Evolutionary conservation across 64 coral and sea anemone species (phyloP).

Genomic region (Porites australiensis): DNA sequence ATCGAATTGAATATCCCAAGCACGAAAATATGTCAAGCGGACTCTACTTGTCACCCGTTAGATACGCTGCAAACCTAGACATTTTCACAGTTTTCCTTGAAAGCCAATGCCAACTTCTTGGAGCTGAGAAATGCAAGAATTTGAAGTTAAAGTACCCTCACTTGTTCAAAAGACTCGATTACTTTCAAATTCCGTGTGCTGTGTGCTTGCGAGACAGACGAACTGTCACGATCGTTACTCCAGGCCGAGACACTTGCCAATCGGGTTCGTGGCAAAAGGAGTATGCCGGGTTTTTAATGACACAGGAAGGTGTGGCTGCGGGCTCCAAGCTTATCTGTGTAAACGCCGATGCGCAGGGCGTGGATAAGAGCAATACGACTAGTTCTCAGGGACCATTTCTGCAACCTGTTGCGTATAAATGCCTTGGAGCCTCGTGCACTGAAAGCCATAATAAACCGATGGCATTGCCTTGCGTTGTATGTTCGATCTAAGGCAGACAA

Average conservation of each 20-base stretch:
- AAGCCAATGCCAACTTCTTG: background rate
- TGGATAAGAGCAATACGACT: conserved; percentile 14
- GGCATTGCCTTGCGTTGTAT: conserved; percentile 15
- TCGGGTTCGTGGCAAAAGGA: background rate
- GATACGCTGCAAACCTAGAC: conserved; percentile 1
- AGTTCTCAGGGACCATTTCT: background rate
- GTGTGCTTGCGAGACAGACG: conserved; percentile 5
- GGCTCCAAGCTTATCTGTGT: conserved; percentile 31
- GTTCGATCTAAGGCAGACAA: background rate
- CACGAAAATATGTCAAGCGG: background rate
- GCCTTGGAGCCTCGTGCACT: background rate
- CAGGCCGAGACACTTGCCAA: conserved; percentile 2
- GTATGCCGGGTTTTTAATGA: conserved; percentile 44
- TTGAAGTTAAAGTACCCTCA: background rate
- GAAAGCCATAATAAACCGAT: background rate
- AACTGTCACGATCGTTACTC: conserved; percentile 4
- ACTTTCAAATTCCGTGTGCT: conserved; percentile 1
- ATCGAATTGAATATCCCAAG: background rate
- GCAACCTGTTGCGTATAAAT: conserved; percentile 23
- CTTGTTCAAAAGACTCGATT: conserved; percentile 7
- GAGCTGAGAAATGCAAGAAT: background rate
- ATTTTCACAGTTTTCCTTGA: background rate
- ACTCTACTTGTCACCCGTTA: conserved; percentile 34
- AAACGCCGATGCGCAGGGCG: background rate
- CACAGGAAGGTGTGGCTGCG: background rate